Percentiles rank a stretch among this genome's conserved stretches.
These are phyloP conservation scores for Drosophila tanythrix DNA, from an alignment of 2,888 invertebrate genomes.

Conservation along the genomic window DNA sequence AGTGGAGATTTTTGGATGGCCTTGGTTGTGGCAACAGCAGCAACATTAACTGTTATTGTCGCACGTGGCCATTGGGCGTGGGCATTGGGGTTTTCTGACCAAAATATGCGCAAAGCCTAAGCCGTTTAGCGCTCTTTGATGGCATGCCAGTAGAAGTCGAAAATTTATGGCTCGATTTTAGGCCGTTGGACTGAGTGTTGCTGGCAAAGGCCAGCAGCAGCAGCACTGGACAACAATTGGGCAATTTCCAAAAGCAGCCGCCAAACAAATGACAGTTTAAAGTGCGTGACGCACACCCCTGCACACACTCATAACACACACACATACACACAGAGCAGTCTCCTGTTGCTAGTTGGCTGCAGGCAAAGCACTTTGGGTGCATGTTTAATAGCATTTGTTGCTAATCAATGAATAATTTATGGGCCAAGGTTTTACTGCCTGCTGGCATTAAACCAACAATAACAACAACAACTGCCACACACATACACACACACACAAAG, in stretches of 20 bases:
- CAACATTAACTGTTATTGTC: conserved; percentile 71
- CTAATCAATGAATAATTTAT: conserved; percentile 83
- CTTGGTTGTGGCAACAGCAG: conserved; percentile 47
- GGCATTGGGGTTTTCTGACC: conserved; percentile 22
- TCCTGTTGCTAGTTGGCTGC: conserved; percentile 47
- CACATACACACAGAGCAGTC: conserved; percentile 15
- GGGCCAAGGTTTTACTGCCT: conserved; percentile 67
- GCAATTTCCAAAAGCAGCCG: conserved; percentile 67
- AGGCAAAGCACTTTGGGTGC: conserved; percentile 71
- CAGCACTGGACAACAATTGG: conserved; percentile 58
- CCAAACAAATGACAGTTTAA: conserved; percentile 75
- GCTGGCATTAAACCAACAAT: conserved; percentile 39
- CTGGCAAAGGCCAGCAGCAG: conserved; percentile 12
- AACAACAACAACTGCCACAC: conserved; percentile 22
- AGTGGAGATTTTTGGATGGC: conserved; percentile 40
- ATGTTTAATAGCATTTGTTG: conserved; percentile 80
- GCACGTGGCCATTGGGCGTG: conserved; percentile 25
- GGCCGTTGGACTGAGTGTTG: conserved; percentile 14
- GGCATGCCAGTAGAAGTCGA: conserved; percentile 48
- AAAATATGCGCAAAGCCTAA: conserved; percentile 65
- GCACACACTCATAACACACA: conserved; percentile 6
- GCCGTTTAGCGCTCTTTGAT: conserved; percentile 78
- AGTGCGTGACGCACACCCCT: conserved; percentile 52
- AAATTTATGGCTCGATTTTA: conserved; percentile 72
- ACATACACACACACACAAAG: conserved; percentile 30